Conservation (phyloP, 2,113 vertebrate genomes). For the Nycticebus coucang region DNA sequence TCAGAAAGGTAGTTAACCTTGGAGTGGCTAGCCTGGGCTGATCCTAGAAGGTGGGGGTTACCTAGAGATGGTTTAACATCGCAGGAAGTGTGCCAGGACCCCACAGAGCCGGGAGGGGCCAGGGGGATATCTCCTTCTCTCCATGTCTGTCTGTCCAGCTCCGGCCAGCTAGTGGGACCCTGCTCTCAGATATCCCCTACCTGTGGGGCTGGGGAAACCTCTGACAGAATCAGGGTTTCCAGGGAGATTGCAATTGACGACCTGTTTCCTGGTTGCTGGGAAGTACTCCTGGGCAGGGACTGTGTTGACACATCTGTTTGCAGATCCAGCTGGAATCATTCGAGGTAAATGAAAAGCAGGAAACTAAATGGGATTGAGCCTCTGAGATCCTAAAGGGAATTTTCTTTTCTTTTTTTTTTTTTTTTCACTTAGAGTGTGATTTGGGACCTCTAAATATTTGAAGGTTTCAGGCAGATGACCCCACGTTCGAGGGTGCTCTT, state of each 20-base stretch:
- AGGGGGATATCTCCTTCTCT: not conserved
- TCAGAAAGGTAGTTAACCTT: conserved; percentile 79
- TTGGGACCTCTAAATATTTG: conserved; percentile 63
- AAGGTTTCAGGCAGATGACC: conserved; percentile 21
- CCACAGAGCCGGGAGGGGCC: not conserved
- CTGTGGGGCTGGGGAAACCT: conserved; percentile 49
- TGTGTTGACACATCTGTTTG: conserved; percentile 64
- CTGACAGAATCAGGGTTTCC: conserved; percentile 64
- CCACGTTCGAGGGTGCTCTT: not conserved
- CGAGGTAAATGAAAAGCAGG: conserved; percentile 70
- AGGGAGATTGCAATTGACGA: conserved; percentile 66
- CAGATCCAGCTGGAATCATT: conserved; percentile 72
- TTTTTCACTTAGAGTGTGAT: conserved; percentile 32
- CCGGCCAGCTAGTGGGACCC: not conserved
- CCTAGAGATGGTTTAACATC: not conserved
- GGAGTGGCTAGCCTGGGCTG: conserved; percentile 61
- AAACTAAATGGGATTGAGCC: conserved; percentile 63
- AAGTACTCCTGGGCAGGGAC: conserved; percentile 43
- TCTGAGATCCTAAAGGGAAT: conserved; percentile 50
- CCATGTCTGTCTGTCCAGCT: not conserved
- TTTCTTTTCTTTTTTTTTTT: not conserved
- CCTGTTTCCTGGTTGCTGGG: conserved; percentile 67
- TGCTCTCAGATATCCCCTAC: not conserved
- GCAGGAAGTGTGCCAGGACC: conserved; percentile 12
- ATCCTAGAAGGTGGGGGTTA: conserved; percentile 33